A percentile compares a stretch with the other conserved stretches of the same genome.
Evolutionary conservation across 2,888 invertebrate species (phyloP).

Genomic region (Tortrix viridana): DNA sequence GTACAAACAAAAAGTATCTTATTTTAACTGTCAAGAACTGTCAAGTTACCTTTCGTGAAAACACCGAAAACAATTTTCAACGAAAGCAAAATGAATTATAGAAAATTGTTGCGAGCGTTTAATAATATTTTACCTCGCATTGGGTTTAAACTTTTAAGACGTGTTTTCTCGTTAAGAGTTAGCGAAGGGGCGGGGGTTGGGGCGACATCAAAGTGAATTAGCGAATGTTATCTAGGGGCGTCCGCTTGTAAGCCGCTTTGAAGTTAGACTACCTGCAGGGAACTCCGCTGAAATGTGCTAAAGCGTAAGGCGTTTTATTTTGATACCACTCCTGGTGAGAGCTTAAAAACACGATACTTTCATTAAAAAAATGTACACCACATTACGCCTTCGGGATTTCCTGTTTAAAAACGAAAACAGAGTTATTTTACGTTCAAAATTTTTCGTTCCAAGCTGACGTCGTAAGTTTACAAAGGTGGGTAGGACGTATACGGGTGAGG

Average conservation of each 20-base stretch:
- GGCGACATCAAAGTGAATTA: constrained; percentile 83
- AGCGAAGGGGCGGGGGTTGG: constrained; percentile 53
- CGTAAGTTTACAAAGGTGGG: constrained; percentile 52
- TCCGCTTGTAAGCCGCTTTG: constrained; percentile 82
- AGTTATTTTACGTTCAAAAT: constrained; percentile 44
- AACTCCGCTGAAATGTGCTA: constrained; percentile 66
- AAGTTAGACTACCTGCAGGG: constrained; percentile 75
- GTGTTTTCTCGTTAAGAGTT: constrained; percentile 75
- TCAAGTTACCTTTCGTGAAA: constrained; percentile 53
- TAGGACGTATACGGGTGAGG: constrained; percentile 60
- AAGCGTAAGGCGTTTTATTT: constrained; percentile 68
- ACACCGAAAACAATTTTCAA: constrained; percentile 65
- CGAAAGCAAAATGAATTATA: constrained; percentile 60
- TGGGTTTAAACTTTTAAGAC: constrained; percentile 77
- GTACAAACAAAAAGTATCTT: constrained; percentile 15
- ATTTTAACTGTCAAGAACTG: constrained; percentile 44
- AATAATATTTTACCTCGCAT: constrained; percentile 70
- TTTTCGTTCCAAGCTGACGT: constrained; percentile 47
- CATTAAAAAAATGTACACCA: constrained; percentile 40
- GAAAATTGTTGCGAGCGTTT: constrained; percentile 70
- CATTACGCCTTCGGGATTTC: constrained; percentile 36
- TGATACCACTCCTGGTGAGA: constrained; percentile 53
- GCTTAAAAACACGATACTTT: constrained; percentile 42
- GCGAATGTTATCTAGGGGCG: constrained; percentile 83
- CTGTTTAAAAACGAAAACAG: constrained; percentile 26